Evolutionary conservation across 92 coral and sea anemone genomes (phyloP), one percentile per base, ranked within the genome.

Genomic region (Epizoanthus ramosus): DNA sequence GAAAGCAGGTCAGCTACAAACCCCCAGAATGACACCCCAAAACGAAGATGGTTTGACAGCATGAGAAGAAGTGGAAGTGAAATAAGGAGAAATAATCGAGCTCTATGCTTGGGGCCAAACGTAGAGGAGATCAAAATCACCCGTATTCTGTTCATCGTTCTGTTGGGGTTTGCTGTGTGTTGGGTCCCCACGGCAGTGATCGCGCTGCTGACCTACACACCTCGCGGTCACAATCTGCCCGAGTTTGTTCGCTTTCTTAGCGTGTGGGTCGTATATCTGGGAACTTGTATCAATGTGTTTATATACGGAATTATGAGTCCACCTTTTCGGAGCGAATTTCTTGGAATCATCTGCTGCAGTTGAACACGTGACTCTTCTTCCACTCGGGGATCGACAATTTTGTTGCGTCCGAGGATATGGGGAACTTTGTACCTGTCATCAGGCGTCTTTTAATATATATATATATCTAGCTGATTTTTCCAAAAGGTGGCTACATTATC

Each of bases 281-380:
- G 56, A 15, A 35, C 71, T 22, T 77, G 69, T 13, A 70, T 77
- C 2, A 77, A 77, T 14, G 71, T 77, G 59, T 77, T 77, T 41
- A 61, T 77, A 37, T 77, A 77, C 70, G 71, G 82, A 22, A 61
- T 60, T 21, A 61, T 77, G 81, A 76, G 70, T 43, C 59, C 10
- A 60, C 69, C 81, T 24, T 76, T 76, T 41, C 81, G 70, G 39
- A 76, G 39, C 19, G 81, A 59, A 3, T 9, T 76, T 12, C 8
- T 18, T 8, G 7, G 45, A 8, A 37, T 59, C 22, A 60, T 76
- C 47, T 76, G 52, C 81, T 60, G 68, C 54, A 47, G 70, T 68
- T 68, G 47, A n/a, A 59, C 24, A 76, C 10, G 23, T 10, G 9
- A 7, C 16, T 10, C 14, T 13, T 9, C 13, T 50, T 9, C 15